Base-by-base conservation (phyloP, 2,888 invertebrate species). In the Trisateles emortualis region DNA sequence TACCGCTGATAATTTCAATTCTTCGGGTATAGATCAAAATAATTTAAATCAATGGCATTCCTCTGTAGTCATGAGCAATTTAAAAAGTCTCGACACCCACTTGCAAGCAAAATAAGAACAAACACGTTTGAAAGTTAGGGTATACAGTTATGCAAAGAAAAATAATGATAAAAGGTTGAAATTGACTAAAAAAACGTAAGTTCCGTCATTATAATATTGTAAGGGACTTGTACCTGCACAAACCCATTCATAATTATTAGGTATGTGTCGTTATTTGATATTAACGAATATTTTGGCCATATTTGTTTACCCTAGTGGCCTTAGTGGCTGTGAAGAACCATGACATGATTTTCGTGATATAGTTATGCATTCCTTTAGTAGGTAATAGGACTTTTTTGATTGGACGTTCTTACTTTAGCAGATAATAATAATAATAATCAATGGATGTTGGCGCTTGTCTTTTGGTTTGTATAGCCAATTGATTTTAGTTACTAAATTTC, bases 1-100 rank as follows among this genome's bases (percentile, higher is more conserved):
- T 53, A 90, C 90, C 0, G 86, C 87, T 0, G 74, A 85, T 16
- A 92, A 92, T 65, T 92, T 90, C 59, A 82, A 84, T 57, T 68
- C 81, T 3, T 76, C 85, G 1, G 68, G 76, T 32, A 59, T 69
- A 8, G 59, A 52, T 10, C 81, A 79, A 22, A 83, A 68, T 69
- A 68, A 67, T 14, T 59, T 66, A 9, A 71, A 59, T 24, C 73
- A 79, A 39, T 80, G 75, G 74, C 65, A 68, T 29, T 52, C 65
- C 5, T 58, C 72, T 19, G 39, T 62, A 14, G 51, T 68, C 5
- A 22, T 53, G 1, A 44, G 42, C 8, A 67, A 67, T 22, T 42
- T 70, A 17, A 49, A 46, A 46, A 30, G 26, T 26, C 26, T 26
- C 9, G 26, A 26, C 9, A 26, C 16, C 14, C 35, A 40, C 2